Conservation (phyloP, 2,113 vertebrate genomes). For the Corynorhinus townsendii region DNA sequence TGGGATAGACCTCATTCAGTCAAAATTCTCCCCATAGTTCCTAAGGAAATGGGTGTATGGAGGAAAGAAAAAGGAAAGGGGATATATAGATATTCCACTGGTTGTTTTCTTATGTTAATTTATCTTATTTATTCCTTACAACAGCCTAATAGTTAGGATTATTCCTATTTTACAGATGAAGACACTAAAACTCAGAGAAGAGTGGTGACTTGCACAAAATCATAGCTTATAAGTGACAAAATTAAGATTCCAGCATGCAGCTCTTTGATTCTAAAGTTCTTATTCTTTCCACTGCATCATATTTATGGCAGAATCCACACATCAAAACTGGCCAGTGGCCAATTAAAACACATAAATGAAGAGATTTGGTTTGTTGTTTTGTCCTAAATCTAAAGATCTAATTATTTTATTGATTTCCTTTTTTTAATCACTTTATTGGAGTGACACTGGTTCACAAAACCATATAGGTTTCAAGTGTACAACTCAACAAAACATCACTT, state of each 20-base stretch:
- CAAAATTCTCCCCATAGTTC: background rate
- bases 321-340: background rate
- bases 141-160: background rate
- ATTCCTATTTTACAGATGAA: background rate
- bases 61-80: background rate
- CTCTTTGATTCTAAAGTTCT: background rate
- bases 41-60: background rate
- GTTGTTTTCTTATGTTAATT: background rate
- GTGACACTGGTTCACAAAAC: background rate
- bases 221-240: background rate
- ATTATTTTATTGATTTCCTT: background rate
- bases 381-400: background rate
- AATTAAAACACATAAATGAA: background rate
- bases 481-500: background rate
- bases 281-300: background rate
- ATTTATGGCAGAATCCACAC: background rate
- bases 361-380: background rate
- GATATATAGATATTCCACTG: background rate
- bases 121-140: background rate
- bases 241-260: background rate
- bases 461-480: background rate
- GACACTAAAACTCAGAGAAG: background rate
- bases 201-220: background rate
- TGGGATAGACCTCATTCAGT: background rate
- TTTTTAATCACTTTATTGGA: background rate